Percentiles rank a stretch among this genome's conserved stretches.
phyloP scores from a whole-genome alignment of 2,888 invertebrate species.

The Erebia palarica region DNA sequence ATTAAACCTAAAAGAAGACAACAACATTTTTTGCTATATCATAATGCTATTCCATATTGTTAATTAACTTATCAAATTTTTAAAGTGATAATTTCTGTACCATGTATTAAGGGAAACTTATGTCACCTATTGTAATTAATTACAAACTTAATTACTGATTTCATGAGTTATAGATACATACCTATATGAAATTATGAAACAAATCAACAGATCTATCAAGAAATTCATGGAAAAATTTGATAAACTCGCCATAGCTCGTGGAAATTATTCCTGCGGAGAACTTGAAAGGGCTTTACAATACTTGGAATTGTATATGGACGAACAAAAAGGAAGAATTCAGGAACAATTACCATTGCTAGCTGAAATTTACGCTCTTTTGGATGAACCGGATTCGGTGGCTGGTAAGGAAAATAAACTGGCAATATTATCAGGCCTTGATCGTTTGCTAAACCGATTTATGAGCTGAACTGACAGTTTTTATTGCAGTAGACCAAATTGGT shows the following conservation, averaged over 20 bases:
- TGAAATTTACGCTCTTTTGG: slow-evolving; percentile 92
- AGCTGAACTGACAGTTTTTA: neutral
- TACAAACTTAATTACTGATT: no score
- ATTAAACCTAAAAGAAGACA: no score
- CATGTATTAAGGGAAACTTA: neutral
- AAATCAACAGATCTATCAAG: slow-evolving; percentile 58
- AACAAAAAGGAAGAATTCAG: slow-evolving; percentile 77
- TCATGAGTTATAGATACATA: no score
- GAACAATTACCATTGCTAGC: slow-evolving; percentile 85
- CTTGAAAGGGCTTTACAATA: slow-evolving; percentile 89
- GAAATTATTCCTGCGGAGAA: slow-evolving; percentile 89
- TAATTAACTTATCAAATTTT: neutral
- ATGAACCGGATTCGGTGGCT: slow-evolving; percentile 95
- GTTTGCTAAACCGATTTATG: neutral
- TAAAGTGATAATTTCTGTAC: neutral
- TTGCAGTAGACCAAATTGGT: neutral
- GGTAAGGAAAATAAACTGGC: slow-evolving; percentile 63
- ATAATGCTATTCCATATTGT: neutral
- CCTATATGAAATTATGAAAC: neutral
- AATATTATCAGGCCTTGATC: no score
- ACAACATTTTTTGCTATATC: neutral
- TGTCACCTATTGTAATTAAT: neutral
- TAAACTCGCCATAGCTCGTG: slow-evolving; percentile 86
- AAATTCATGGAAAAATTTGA: slow-evolving; percentile 80
- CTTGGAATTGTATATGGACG: slow-evolving; percentile 87